Percentiles rank a stretch among this genome's conserved stretches.
Evolutionary conservation across 2,797 vertebrate genomes (phyloP).

Genomic region (Syngnathus rostellatus): DNA sequence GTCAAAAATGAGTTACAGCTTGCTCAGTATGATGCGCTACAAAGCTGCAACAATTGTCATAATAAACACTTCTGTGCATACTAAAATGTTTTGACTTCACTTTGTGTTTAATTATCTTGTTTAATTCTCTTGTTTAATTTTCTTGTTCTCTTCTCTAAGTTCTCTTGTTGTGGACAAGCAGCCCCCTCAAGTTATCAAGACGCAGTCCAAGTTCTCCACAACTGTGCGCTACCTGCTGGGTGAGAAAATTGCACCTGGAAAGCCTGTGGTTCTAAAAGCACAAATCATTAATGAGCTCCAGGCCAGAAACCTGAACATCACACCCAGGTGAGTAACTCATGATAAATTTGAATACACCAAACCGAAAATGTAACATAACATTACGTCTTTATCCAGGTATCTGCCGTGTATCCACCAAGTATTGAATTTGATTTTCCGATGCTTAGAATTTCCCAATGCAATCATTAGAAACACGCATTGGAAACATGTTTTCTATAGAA

Average conservation of each 20-base stretch:
- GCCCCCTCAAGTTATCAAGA: slow-evolving; percentile 95
- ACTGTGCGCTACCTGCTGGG: slow-evolving; percentile 87
- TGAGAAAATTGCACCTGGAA: slow-evolving; percentile 72
- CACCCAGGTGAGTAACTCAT: slow-evolving; percentile 56
- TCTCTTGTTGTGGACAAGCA: slow-evolving; percentile 91
- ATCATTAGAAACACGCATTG: no score
- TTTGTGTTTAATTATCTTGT: not conserved
- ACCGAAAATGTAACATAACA: not conserved
- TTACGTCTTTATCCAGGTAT: not conserved
- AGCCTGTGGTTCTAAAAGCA: slow-evolving; percentile 77
- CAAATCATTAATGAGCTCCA: slow-evolving; percentile 91
- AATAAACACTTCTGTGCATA: not conserved
- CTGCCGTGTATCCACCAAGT: not conserved
- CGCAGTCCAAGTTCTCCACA: slow-evolving; percentile 94
- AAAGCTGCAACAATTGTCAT: not conserved
- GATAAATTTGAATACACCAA: not conserved
- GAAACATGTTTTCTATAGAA: no score
- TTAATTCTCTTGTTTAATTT: no score
- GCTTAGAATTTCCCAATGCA: no score
- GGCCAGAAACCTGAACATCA: slow-evolving; percentile 72
- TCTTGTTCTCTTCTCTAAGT: slow-evolving; percentile 50
- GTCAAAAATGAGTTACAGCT: not conserved
- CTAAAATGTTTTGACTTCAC: not conserved
- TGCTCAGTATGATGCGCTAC: not conserved
- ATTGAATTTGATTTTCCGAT: not conserved